Evolutionary conservation across 2,888 invertebrate species (phyloP).

Genomic region (Smittia aterrima): DNA sequence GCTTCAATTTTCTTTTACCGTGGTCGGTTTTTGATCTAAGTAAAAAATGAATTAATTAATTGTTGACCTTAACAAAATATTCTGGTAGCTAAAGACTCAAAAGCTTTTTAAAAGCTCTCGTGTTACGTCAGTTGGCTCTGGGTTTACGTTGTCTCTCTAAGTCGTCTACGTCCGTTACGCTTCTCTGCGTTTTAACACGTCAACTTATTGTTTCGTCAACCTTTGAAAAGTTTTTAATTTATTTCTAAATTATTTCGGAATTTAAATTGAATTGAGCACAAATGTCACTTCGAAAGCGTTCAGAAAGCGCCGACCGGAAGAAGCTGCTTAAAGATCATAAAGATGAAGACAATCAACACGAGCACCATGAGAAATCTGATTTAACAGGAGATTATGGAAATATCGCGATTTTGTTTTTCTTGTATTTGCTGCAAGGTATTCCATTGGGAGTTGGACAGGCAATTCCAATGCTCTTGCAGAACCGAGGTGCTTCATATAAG

Average conservation of each 20-base stretch:
- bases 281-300: constrained; percentile 25
- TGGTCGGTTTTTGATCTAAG: too few relatives aligned
- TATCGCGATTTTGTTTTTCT: constrained; percentile 82
- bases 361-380: constrained; percentile 51
- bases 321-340: constrained; percentile 7
- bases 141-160: too few relatives aligned
- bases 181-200: too few relatives aligned
- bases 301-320: constrained; percentile 4
- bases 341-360: constrained; percentile 44
- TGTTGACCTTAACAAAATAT: too few relatives aligned
- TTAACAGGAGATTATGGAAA: constrained; percentile 75
- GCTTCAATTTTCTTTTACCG: too few relatives aligned
- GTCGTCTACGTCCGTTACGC: too few relatives aligned
- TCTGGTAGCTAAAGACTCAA: too few relatives aligned
- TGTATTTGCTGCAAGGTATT: constrained; percentile 86
- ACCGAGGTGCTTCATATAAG: constrained; percentile 87
- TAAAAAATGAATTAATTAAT: too few relatives aligned
- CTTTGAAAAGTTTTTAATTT: background rate
- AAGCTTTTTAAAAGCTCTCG: too few relatives aligned
- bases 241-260: constrained; percentile 4
- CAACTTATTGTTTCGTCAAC: too few relatives aligned
- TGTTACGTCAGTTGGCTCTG: too few relatives aligned
- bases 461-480: constrained; percentile 92
- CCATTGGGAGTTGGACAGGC: constrained; percentile 92
- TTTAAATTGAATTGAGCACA: background rate